These are phyloP conservation scores for Muscicapa comitata DNA, from an alignment of 2,797 vertebrate genomes.

Conservation along the genomic window DNA sequence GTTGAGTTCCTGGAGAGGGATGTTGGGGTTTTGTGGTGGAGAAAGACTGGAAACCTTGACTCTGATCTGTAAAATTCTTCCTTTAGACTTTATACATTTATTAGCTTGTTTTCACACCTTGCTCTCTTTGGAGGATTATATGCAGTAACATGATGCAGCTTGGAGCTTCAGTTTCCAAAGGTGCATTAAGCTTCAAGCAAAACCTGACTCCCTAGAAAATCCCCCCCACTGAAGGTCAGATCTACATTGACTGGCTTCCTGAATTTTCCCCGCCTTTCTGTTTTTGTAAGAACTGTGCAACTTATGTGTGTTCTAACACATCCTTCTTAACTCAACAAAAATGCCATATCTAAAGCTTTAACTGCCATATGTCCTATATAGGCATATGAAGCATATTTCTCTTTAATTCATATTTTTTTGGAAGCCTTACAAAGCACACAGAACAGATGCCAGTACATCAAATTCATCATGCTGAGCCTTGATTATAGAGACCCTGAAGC, in stretches of 20 bases:
- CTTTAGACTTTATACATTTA: slow-evolving; percentile 42
- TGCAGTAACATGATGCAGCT: neutral
- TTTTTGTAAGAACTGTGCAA: neutral
- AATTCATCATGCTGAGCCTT: slow-evolving; percentile 49
- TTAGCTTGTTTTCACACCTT: slow-evolving; percentile 57
- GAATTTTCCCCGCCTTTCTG: neutral
- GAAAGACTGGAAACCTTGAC: slow-evolving; percentile 46
- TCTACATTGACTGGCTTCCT: neutral
- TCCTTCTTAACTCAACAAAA: slow-evolving; percentile 27
- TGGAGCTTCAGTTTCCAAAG: slow-evolving; percentile 8
- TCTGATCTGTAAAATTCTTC: slow-evolving; percentile 58
- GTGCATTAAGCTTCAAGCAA: neutral
- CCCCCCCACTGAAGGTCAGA: neutral
- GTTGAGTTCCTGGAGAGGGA: slow-evolving; percentile 68
- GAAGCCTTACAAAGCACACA: slow-evolving; percentile 67
- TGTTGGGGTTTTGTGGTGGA: slow-evolving; percentile 61
- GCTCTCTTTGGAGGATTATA: slow-evolving; percentile 6
- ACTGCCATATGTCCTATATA: slow-evolving; percentile 27
- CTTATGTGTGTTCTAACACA: neutral
- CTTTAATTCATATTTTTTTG: slow-evolving; percentile 60
- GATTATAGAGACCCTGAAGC: slow-evolving; percentile 51
- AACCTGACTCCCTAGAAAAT: neutral
- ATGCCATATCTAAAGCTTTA: slow-evolving; percentile 16
- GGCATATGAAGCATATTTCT: slow-evolving; percentile 56
- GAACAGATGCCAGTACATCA: slow-evolving; percentile 56